phyloP scores from a whole-genome alignment of 2,113 vertebrate species.

The Phrynosoma blainvillii region DNA sequence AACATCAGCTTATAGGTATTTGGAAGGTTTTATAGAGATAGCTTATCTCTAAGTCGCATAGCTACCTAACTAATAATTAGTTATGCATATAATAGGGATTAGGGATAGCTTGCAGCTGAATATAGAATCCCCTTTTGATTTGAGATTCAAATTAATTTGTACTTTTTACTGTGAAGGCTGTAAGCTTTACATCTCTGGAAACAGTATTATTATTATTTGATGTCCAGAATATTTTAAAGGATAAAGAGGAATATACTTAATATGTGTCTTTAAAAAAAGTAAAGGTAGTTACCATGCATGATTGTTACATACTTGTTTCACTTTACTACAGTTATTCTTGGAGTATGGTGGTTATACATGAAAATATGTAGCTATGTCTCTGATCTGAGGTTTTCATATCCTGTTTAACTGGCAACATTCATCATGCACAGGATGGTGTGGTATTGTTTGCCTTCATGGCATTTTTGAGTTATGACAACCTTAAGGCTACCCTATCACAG shows the following conservation, averaged over 20 bases:
- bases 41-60: conserved; percentile 27
- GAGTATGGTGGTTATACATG: neutral
- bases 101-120: conserved; percentile 24
- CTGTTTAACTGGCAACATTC: neutral
- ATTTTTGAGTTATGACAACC: no score
- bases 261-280: conserved; percentile 18
- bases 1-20: conserved; percentile 16
- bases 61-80: conserved; percentile 39
- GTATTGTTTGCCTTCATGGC: no score
- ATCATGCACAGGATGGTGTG: neutral
- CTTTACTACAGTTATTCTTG: neutral
- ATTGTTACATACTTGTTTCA: neutral
- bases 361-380: neutral
- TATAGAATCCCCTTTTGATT: conserved; percentile 7
- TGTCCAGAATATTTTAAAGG: neutral
- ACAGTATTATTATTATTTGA: conserved; percentile 5
- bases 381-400: neutral
- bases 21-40: conserved; percentile 16
- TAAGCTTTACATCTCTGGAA: conserved; percentile 3
- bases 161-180: conserved; percentile 14
- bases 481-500: no score
- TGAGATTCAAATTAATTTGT: conserved; percentile 26
- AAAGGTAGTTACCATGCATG: neutral
- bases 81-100: conserved; percentile 27
- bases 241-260: conserved; percentile 3